These are phyloP conservation scores for Zygaena filipendulae DNA, from an alignment of 2,888 invertebrate genomes.

Conservation along the genomic window DNA sequence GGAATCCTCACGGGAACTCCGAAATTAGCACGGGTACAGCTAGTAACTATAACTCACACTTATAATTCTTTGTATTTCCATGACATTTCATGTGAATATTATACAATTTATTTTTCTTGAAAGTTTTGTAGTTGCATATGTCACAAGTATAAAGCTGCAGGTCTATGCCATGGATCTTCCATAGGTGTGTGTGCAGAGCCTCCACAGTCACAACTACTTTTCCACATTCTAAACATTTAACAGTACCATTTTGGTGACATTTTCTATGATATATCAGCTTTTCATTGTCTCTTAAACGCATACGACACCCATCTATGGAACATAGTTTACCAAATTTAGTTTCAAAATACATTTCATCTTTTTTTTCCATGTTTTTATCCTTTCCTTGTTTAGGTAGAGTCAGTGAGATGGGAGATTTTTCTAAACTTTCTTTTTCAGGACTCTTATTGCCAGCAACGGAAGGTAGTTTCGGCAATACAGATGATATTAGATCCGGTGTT, in stretches of 20 bases:
- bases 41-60: slow-evolving; percentile 61
- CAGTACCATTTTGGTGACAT: slow-evolving; percentile 65
- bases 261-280: slow-evolving; percentile 73
- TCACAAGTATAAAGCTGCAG: slow-evolving; percentile 83
- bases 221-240: slow-evolving; percentile 76
- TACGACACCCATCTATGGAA: slow-evolving; percentile 62
- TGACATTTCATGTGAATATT: slow-evolving; percentile 83
- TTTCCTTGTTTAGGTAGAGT: neutral
- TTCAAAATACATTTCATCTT: too few species aligned
- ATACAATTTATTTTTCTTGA: slow-evolving; percentile 74
- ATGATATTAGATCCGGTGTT: slow-evolving; percentile 55
- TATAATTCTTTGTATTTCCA: slow-evolving; percentile 70
- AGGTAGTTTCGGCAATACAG: slow-evolving; percentile 31
- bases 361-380: slow-evolving; percentile 14
- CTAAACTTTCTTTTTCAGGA: slow-evolving; percentile 11
- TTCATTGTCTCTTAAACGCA: slow-evolving; percentile 64
- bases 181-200: slow-evolving; percentile 80
- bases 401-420: neutral
- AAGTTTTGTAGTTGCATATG: slow-evolving; percentile 79
- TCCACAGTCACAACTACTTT: slow-evolving; percentile 69
- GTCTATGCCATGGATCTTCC: slow-evolving; percentile 81
- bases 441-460: slow-evolving; percentile 18
- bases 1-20: too few species aligned
- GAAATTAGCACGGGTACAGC: too few species aligned
- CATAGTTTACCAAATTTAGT: slow-evolving; percentile 65